phyloP scores from a whole-genome alignment of 2,888 invertebrate genomes.

The Seira ritae region DNA sequence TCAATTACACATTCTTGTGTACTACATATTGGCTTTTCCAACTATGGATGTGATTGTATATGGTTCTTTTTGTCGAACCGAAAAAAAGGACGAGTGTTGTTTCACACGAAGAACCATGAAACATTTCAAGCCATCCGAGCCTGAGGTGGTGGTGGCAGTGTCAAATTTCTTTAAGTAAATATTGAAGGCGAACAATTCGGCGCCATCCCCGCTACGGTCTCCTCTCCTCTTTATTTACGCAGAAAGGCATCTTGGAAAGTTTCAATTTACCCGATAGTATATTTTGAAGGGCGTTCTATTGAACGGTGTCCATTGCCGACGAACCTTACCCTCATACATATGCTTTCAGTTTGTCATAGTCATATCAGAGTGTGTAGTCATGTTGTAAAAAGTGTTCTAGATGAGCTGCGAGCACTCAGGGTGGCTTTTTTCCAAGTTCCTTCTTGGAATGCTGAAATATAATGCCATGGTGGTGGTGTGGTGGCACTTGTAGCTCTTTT shows the following conservation, averaged over 20 bases:
- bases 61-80: background rate
- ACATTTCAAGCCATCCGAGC: too few relatives aligned
- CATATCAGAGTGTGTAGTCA: conserved; percentile 23
- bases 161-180: conserved; percentile 53
- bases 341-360: conserved; percentile 33
- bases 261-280: conserved; percentile 39
- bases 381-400: conserved; percentile 13
- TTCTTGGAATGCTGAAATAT: conserved; percentile 60
- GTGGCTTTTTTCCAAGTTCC: conserved; percentile 47
- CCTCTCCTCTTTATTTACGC: too few relatives aligned
- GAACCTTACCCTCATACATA: too few relatives aligned
- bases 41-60: too few relatives aligned
- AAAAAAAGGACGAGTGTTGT: background rate
- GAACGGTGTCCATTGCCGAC: background rate
- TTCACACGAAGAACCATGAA: background rate
- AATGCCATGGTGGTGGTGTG: conserved; percentile 54
- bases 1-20: too few relatives aligned
- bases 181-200: conserved; percentile 54
- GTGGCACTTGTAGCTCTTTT: conserved; percentile 2
- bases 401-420: conserved; percentile 31
- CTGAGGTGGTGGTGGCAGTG: conserved; percentile 40
- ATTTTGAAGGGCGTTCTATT: background rate
- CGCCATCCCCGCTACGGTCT: conserved; percentile 47
- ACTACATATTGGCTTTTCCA: too few relatives aligned
- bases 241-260: conserved; percentile 31